A percentile compares a stretch with the other conserved stretches of the same genome.
Conservation (phyloP, 2,888 invertebrate genomes). For the Choristoneura rosaceana region DNA sequence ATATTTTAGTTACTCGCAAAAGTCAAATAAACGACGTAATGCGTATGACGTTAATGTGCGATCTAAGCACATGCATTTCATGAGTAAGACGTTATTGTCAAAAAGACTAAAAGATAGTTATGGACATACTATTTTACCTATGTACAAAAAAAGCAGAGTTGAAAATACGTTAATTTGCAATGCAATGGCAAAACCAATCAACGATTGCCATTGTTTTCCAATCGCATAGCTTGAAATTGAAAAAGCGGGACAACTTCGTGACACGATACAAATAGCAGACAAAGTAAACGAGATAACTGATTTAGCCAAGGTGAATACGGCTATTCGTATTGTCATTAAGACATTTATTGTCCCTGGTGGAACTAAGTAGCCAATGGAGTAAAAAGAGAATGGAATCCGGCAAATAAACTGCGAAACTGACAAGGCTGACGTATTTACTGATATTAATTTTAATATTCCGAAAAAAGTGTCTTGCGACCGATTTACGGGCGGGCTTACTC, state of each 20-base stretch:
- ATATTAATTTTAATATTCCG: slow-evolving; percentile 29
- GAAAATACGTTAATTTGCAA: background rate
- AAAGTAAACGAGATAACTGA: slow-evolving; percentile 51
- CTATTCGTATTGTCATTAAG: slow-evolving; percentile 52
- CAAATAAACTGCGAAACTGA: slow-evolving; percentile 37
- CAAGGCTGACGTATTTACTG: slow-evolving; percentile 37
- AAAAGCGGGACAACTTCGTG: slow-evolving; percentile 46
- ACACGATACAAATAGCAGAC: slow-evolving; percentile 44
- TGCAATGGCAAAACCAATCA: background rate
- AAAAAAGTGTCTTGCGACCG: slow-evolving; percentile 10
- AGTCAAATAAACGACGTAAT: too few species aligned
- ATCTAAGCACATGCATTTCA: too few species aligned
- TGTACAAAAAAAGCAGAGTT: background rate
- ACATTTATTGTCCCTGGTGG: slow-evolving; percentile 48
- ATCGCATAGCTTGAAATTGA: slow-evolving; percentile 42
- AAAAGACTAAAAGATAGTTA: too few species aligned
- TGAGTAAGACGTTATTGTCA: too few species aligned
- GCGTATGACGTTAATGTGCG: too few species aligned
- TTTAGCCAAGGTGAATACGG: slow-evolving; percentile 58
- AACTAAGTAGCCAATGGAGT: slow-evolving; percentile 43
- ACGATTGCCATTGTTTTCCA: background rate
- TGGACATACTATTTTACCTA: too few species aligned
- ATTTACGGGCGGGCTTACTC: slow-evolving; percentile 32
- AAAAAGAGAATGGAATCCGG: slow-evolving; percentile 43
- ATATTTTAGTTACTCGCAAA: too few species aligned